Percentiles rank a stretch among this genome's conserved stretches.
phyloP scores from a whole-genome alignment of 2,113 vertebrate genomes.

The Erythrocercus mccallii region DNA sequence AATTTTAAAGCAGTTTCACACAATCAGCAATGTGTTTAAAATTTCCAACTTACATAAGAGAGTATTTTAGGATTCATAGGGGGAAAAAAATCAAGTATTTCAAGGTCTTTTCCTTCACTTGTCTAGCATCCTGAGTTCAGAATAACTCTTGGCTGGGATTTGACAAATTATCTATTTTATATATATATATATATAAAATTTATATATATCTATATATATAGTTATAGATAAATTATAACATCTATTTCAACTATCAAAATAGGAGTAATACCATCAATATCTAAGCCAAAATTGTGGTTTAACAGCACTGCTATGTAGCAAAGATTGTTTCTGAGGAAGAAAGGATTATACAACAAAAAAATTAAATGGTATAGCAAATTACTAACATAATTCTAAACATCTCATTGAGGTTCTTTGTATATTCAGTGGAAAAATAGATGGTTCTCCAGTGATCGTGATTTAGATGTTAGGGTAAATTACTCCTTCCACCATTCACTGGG shows the following conservation, averaged over 20 bases:
- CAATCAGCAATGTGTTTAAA: background rate
- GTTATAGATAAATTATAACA: background rate
- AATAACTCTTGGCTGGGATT: background rate
- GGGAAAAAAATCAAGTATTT: background rate
- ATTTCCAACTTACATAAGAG: background rate
- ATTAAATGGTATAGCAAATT: background rate
- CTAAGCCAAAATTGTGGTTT: background rate
- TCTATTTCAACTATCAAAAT: background rate
- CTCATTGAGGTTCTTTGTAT: background rate
- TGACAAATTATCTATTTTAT: background rate
- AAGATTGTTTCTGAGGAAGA: background rate
- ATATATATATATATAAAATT: no score
- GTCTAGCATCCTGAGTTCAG: background rate
- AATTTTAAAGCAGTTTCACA: slow-evolving; percentile 20
- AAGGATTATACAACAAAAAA: background rate
- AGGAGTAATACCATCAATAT: background rate
- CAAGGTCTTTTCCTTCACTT: background rate
- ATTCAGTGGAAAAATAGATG: background rate
- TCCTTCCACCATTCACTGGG: background rate
- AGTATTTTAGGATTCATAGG: background rate
- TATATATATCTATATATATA: no score
- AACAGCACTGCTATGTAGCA: background rate
- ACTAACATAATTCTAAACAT: background rate
- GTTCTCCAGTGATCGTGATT: background rate
- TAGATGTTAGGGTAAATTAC: background rate